Evolutionary conservation across 2,888 invertebrate genomes (phyloP).

Genomic region (Erebia palarica): DNA sequence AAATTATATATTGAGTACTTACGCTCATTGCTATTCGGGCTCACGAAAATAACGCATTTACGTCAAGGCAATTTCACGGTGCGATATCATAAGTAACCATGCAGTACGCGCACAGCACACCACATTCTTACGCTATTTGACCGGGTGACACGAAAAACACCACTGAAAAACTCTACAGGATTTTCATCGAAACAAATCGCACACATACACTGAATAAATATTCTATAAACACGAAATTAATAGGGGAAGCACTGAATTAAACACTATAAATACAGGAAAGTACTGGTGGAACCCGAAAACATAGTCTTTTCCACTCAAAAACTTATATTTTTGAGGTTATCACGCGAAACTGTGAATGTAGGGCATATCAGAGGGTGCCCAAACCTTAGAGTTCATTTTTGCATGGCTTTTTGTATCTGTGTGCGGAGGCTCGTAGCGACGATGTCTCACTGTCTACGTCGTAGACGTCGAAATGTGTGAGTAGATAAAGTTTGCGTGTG

Average conservation of each 20-base stretch:
- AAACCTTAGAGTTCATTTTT: constrained; percentile 63
- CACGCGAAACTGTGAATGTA: constrained; percentile 71
- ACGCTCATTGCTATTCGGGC: constrained; percentile 64
- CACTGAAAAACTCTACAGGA: constrained; percentile 41
- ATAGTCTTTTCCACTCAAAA: constrained; percentile 58
- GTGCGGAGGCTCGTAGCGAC: constrained; percentile 54
- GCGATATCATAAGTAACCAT: constrained; percentile 45
- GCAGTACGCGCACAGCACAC: constrained; percentile 39
- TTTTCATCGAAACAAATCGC: constrained; percentile 35
- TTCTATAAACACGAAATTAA: constrained; percentile 14
- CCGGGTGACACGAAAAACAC: constrained; percentile 35
- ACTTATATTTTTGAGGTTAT: constrained; percentile 76
- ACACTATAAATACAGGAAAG: constrained; percentile 11
- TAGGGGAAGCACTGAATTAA: constrained; percentile 19
- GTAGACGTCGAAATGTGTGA: constrained; percentile 40
- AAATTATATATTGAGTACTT: constrained; percentile 50
- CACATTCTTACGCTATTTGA: constrained; percentile 41
- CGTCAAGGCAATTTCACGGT: constrained; percentile 50
- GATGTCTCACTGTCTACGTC: constrained; percentile 37
- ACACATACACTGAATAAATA: constrained; percentile 20
- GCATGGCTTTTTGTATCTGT: constrained; percentile 48
- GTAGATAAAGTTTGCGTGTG: constrained; percentile 51
- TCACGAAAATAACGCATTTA: constrained; percentile 48
- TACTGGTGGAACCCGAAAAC: constrained; percentile 44
- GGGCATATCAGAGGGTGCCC: constrained; percentile 63